Conservation (phyloP, 2,888 invertebrate genomes). For the Eucera pruinosa region DNA sequence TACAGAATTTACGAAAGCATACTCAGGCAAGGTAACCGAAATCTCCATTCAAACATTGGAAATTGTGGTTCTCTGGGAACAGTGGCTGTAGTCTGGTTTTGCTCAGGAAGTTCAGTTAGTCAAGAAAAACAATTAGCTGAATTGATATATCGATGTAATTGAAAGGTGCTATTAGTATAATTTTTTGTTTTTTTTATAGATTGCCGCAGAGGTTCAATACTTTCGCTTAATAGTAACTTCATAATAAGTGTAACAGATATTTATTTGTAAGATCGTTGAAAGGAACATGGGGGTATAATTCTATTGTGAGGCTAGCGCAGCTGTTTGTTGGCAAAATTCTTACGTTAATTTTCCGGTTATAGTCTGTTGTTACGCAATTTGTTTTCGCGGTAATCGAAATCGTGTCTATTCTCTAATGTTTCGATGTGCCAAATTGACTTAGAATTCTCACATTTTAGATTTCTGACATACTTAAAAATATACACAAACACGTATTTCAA, state of each 20-base stretch:
- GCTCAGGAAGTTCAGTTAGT: too few relatives aligned
- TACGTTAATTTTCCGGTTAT: slow-evolving; percentile 5
- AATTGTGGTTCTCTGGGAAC: neutral
- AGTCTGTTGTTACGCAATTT: slow-evolving; percentile 38
- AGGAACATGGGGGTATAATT: too few relatives aligned
- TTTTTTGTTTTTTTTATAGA: too few relatives aligned
- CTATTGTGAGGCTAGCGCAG: neutral
- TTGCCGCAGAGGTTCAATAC: too few relatives aligned
- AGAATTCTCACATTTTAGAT: neutral
- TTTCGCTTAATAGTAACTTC: too few relatives aligned
- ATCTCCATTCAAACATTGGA: too few relatives aligned
- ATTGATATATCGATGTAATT: too few relatives aligned
- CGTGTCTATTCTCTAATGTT: neutral
- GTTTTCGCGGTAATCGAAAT: slow-evolving; percentile 29
- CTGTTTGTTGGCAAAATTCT: slow-evolving; percentile 27
- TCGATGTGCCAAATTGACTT: slow-evolving; percentile 33
- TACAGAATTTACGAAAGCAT: slow-evolving; percentile 93
- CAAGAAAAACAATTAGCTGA: too few relatives aligned
- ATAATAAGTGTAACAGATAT: too few relatives aligned
- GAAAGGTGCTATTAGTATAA: too few relatives aligned
- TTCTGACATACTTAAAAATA: neutral
- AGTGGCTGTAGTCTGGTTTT: too few relatives aligned
- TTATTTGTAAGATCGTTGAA: neutral
- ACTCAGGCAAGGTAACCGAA: slow-evolving; percentile 88
- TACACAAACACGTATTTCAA: neutral